Conservation (phyloP, 2,797 vertebrate genomes). For the Smutsia gigantea region DNA sequence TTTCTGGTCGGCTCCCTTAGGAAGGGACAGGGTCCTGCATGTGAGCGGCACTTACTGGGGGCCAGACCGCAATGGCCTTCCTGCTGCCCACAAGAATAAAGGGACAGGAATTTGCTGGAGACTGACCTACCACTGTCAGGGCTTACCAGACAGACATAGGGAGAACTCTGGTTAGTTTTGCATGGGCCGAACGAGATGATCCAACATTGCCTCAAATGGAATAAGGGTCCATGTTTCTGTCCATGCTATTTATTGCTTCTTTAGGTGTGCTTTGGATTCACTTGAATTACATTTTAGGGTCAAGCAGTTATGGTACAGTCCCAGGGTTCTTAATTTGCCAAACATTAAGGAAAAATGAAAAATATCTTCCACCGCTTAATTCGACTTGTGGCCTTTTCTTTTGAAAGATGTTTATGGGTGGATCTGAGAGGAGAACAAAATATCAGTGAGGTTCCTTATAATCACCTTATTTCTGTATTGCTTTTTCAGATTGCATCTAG, state of each 20-base stretch:
- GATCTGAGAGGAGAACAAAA: neutral
- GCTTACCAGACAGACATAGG: neutral
- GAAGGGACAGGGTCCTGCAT: neutral
- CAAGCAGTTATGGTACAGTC: neutral
- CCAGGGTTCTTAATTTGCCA: slow-evolving; percentile 25
- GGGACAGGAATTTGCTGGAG: neutral
- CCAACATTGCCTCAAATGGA: neutral
- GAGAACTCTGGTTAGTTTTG: neutral
- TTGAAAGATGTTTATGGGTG: neutral
- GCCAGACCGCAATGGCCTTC: neutral
- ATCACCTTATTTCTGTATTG: neutral
- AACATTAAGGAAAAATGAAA: slow-evolving; percentile 6
- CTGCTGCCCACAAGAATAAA: neutral
- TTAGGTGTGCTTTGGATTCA: neutral
- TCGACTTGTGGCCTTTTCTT: neutral
- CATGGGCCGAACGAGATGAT: neutral
- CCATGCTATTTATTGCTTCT: neutral
- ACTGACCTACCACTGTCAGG: neutral
- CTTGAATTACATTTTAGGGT: slow-evolving; percentile 17
- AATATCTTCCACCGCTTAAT: slow-evolving; percentile 13
- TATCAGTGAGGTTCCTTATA: neutral
- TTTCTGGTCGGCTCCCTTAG: neutral
- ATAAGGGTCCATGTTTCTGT: neutral
- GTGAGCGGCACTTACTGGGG: neutral
- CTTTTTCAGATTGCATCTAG: slow-evolving; percentile 16